Percentiles rank a stretch among this genome's conserved stretches.
Evolutionary conservation across 1,140 invertebrate genomes (phyloP).

Genomic region (Callitettix versicolor): DNA sequence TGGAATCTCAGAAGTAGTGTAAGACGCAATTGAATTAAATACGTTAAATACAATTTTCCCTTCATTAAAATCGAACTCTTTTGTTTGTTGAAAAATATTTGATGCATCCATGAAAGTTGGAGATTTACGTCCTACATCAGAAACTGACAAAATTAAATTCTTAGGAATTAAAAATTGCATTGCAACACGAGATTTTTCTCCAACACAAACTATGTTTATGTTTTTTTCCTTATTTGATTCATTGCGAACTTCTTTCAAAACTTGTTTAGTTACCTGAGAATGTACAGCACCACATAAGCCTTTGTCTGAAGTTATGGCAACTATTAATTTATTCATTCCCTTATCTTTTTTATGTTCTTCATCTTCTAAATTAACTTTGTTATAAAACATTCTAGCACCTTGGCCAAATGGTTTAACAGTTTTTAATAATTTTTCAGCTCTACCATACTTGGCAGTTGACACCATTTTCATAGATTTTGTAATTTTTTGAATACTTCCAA

Average conservation of each 20-base stretch:
- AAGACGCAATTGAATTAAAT: constrained; percentile 52
- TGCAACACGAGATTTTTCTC: constrained; percentile 49
- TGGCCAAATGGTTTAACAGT: constrained; percentile 24
- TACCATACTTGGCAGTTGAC: constrained; percentile 50
- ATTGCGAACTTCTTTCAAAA: constrained; percentile 27
- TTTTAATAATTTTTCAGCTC: constrained; percentile 54
- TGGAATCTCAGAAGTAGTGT: constrained; percentile 43
- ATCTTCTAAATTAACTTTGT: constrained; percentile 26
- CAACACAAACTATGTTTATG: constrained; percentile 41
- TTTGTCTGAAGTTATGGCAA: constrained; percentile 54
- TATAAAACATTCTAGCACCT: constrained; percentile 27
- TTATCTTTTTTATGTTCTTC: constrained; percentile 29
- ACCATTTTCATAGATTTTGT: constrained; percentile 74
- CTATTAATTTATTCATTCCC: constrained; percentile 20
- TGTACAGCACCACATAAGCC: constrained; percentile 59
- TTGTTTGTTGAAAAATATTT: constrained; percentile 40
- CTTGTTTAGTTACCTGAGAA: constrained; percentile 38
- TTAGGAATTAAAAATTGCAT: constrained; percentile 38
- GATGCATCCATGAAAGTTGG: constrained; percentile 54
- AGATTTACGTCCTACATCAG: constrained; percentile 50
- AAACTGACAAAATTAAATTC: constrained; percentile 43
- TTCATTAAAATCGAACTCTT: constrained; percentile 44
- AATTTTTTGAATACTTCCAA: constrained; percentile 65
- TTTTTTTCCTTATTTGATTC: constrained; percentile 35
- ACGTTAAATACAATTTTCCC: constrained; percentile 35